Evolutionary conservation across 2,888 invertebrate species (phyloP).

Genomic region (Petrolisthes manimaculis): DNA sequence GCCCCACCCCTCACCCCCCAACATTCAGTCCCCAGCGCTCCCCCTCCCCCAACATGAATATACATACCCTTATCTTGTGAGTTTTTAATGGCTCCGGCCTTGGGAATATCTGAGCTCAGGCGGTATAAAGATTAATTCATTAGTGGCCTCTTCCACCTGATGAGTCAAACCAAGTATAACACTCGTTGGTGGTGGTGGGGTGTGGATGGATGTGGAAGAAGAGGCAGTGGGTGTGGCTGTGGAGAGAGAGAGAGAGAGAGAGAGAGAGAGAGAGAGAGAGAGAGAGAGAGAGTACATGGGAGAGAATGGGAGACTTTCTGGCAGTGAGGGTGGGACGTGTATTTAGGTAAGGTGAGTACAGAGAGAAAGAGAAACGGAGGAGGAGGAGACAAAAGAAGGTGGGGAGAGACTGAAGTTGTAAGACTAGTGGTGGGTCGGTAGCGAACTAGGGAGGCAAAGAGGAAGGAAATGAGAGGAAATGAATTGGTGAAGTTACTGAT

Average conservation of each 20-base stretch:
- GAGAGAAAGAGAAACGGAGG: no score
- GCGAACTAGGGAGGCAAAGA: not conserved
- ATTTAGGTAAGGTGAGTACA: not conserved
- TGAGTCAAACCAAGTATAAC: slow-evolving; percentile 26
- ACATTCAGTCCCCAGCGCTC: not conserved
- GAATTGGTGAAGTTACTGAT: not conserved
- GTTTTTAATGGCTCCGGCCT: slow-evolving; percentile 27
- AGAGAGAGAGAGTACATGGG: slow-evolving; percentile 4
- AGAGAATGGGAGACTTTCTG: not conserved
- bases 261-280: slow-evolving; percentile 27
- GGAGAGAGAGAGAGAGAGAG: not conserved
- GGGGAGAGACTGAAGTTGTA: not conserved
- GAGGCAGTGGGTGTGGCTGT: no score
- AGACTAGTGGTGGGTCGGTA: not conserved
- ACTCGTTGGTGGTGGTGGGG: no score
- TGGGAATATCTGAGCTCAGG: slow-evolving; percentile 35
- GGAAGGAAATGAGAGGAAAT: not conserved
- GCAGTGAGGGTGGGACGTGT: not conserved
- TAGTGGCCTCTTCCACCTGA: slow-evolving; percentile 19
- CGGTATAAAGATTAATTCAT: slow-evolving; percentile 43
- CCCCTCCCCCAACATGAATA: slow-evolving; percentile 29
- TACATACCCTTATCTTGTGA: slow-evolving; percentile 38
- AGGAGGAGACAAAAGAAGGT: not conserved
- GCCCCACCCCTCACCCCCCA: not conserved
- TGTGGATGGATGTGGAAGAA: no score